phyloP scores from a whole-genome alignment of 2,113 vertebrate genomes.

The Myrmophylax atrothorax region DNA sequence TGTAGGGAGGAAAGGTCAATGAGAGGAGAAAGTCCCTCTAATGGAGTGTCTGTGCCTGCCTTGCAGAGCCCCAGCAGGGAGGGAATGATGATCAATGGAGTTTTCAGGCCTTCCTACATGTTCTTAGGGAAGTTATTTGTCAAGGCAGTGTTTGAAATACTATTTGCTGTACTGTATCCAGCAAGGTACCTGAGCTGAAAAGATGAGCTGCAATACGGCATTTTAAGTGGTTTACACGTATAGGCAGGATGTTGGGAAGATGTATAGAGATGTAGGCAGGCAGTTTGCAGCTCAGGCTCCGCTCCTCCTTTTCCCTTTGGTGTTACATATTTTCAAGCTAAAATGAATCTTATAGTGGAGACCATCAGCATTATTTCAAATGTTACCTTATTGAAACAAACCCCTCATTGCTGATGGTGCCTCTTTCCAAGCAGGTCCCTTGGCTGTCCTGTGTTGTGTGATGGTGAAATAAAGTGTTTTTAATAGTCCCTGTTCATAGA shows the following conservation, averaged over 20 bases:
- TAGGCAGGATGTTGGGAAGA: neutral
- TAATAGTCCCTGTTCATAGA: rapidly evolving
- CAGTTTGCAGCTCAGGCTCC: neutral
- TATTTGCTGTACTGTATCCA: neutral
- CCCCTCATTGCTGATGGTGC: neutral
- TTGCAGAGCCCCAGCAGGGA: neutral
- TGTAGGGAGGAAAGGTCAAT: neutral
- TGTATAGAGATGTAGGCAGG: neutral
- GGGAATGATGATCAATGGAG: neutral
- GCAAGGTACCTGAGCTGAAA: neutral
- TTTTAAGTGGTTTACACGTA: neutral
- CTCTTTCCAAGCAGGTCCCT: neutral
- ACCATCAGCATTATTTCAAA: neutral
- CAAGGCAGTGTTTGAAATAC: neutral
- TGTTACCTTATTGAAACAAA: neutral
- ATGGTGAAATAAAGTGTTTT: rapidly evolving
- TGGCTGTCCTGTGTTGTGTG: rapidly evolving
- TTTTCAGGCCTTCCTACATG: neutral
- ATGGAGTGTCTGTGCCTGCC: neutral
- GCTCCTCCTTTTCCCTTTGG: neutral
- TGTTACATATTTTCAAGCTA: rapidly evolving
- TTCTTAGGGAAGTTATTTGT: neutral
- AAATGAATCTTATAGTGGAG: neutral
- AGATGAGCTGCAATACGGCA: neutral
- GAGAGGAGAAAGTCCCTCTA: neutral